Base-by-base conservation (phyloP, 2,113 vertebrate species). In the Larimichthys polyactis region DNA sequence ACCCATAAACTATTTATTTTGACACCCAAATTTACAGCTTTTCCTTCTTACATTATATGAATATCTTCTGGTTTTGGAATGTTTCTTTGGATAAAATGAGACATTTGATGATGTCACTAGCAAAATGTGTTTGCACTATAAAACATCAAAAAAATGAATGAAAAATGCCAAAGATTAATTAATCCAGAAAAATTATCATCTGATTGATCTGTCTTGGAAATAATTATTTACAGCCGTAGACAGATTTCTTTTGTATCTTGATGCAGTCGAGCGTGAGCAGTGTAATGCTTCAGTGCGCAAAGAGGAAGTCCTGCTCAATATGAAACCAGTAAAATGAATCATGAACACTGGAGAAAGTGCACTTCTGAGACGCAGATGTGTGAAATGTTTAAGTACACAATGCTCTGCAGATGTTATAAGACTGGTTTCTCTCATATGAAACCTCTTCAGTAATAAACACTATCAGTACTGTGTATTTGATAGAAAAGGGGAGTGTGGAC, bases 401-500 rank as follows among this genome's bases (percentile, higher is more conserved):
- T 51, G 19, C 29, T 68, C 40, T 57, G 15, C 27, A 59, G 40
- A 32, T 62, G 43, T 36, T 64, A 29, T 43, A 52, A 43, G 7
- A 16, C 65, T 55, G 43, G 43, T 83, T 29, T 59, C 24, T 75
- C 11, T 49, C 24, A 15, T 70, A 12, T 16, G 32, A 66, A 52
- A 20, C 16, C 32, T 3, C 10, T 36, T 32, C 40, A 16, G 40
- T 58, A 17, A 46, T 66, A 62, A 57, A 59, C 15, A 19, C 48
- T 60, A 27, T 27, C 27, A 27, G 27, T 78, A 62, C 27, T 74
- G 52, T 76, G 24, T 67, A 11, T 29, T 52, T 54, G 59, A 64
- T 58, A 54, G 27, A 54, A 46, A 75, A 44, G 11, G 40, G 70
- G 6, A 79, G 17, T 58, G 59, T 86, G 40, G 10, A 70, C 43